phyloP scores from a whole-genome alignment of 2,113 vertebrate genomes.

The Gallinago paraguaiae region DNA sequence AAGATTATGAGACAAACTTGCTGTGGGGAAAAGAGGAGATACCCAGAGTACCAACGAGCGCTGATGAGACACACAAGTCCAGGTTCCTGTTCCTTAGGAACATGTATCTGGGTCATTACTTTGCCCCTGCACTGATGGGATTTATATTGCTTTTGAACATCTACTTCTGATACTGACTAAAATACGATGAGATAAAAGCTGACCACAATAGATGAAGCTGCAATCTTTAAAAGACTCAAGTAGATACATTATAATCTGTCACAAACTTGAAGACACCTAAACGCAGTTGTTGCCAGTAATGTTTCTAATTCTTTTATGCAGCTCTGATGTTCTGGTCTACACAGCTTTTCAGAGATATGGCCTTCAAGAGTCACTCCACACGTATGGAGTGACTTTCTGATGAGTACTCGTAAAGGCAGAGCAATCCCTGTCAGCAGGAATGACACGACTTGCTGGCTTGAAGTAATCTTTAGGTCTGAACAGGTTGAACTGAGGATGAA shows the following conservation, averaged over 20 bases:
- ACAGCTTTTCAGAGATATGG: background rate
- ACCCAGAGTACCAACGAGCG: background rate
- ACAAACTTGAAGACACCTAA: background rate
- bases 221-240: background rate
- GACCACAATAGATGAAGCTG: background rate
- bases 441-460: background rate
- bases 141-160: background rate
- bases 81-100: background rate
- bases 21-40: background rate
- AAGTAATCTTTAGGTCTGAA: background rate
- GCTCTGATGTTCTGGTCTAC: background rate
- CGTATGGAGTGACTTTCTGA: accelerated
- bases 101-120: background rate
- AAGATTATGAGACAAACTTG: background rate
- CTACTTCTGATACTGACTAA: background rate
- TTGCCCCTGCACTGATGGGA: background rate
- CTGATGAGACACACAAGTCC: background rate
- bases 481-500: background rate
- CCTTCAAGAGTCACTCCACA: background rate
- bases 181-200: background rate
- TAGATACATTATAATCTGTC: background rate
- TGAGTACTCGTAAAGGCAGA: background rate
- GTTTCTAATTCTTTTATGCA: background rate
- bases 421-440: background rate
- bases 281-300: background rate